Evolutionary conservation across 1,140 invertebrate genomes (phyloP), one percentile per base, ranked within the genome.

Genomic region (Palaemon carinicauda): DNA sequence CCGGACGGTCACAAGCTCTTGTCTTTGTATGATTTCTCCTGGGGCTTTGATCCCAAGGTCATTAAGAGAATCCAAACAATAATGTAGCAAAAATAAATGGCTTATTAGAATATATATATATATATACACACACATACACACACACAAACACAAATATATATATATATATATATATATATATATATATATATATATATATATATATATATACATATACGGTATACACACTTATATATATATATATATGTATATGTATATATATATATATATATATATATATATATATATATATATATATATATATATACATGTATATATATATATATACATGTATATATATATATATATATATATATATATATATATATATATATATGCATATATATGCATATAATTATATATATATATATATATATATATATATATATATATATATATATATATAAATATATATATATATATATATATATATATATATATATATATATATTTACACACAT

Each of bases 381-480:
- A 24, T 79, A 24, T 79, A 52, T 54, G 21, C 24, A 52, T 79
- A 54, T 79, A 21, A 53, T 1, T 54, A 52, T 79, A 54, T 54
- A 51, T 78, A 1, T 78, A n/a, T 52, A 78, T 78, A 41, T 77
- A 77, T 77, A 41, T 80, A 80, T 80, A 54, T 80, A 80, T 80
- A 54, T 80, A 80, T 56, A 54, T 80, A 80, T 80, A 54, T 80
- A 80, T 80, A 54, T 80, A 80, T 80, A 54, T 80, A 80, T 56
- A 54, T 80, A 80, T 80, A 27, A 54, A 21, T 80, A 24, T 80
- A 54, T 80, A 54, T 80, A 54, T 56, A 54, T 80, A 27, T 80
- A 27, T 80, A 27, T 80, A 27, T 80, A 27, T 80, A 27, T 80
- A 60, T 78, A n/a, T 78, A n/a, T 78, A n/a, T 78, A 52, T 78